Evolutionary conservation across 2,888 invertebrate genomes (phyloP).

Genomic region (Drosophila siamana): DNA sequence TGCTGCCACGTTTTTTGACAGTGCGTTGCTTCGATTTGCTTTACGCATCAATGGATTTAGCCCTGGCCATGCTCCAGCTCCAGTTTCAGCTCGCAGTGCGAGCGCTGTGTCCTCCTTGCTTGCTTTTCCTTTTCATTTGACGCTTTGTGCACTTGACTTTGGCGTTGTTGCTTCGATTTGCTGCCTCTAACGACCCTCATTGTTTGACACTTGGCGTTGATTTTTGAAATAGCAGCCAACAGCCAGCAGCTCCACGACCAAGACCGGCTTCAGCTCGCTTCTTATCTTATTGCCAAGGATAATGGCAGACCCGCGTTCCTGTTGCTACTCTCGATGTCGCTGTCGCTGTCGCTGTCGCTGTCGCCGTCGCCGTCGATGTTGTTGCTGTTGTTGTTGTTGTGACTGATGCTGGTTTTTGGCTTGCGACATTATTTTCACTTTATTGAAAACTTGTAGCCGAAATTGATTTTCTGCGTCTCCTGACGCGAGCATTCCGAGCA

Average conservation of each 20-base stretch:
- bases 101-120: constrained; percentile 4
- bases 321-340: constrained; percentile 22
- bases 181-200: constrained; percentile 78
- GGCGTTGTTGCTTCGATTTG: constrained; percentile 66
- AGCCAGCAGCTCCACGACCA: background rate
- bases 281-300: constrained; percentile 59
- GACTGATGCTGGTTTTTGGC: constrained; percentile 50
- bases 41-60: constrained; percentile 76
- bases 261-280: constrained; percentile 35
- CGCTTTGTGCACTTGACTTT: constrained; percentile 79
- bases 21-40: constrained; percentile 71
- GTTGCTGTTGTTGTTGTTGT: constrained; percentile 19
- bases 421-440: constrained; percentile 79
- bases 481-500: constrained; percentile 68
- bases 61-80: constrained; percentile 28
- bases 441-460: constrained; percentile 79
- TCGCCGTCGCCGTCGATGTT: no score
- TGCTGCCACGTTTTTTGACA: constrained; percentile 61
- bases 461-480: constrained; percentile 77
- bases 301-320: constrained; percentile 56
- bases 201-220: constrained; percentile 78
- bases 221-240: constrained; percentile 52
- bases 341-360: constrained; percentile 24
- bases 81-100: background rate
- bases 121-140: constrained; percentile 76